Percentiles rank a stretch among this genome's conserved stretches.
phyloP scores from a whole-genome alignment of 2,888 invertebrate species.

The Cephus pygmeus region DNA sequence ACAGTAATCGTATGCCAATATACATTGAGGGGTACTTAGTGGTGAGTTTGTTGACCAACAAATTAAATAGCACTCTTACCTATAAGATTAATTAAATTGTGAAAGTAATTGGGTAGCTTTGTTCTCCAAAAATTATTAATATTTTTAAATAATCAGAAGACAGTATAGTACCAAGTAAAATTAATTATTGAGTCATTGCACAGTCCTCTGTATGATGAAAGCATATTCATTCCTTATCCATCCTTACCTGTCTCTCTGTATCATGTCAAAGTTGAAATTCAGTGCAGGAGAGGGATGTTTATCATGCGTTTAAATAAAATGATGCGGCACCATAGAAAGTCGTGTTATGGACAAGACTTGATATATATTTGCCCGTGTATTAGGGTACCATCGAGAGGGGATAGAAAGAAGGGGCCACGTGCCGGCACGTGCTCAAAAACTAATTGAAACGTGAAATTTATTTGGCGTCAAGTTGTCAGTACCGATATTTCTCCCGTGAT shows the following conservation, averaged over 20 bases:
- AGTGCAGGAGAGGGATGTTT: background rate
- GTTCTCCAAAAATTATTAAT: constrained; percentile 39
- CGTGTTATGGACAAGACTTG: constrained; percentile 43
- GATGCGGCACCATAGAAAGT: constrained; percentile 21
- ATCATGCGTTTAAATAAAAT: constrained; percentile 10
- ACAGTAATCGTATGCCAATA: constrained; percentile 45
- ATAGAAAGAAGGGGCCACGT: constrained; percentile 49
- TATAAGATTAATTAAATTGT: constrained; percentile 16
- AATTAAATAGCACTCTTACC: constrained; percentile 27
- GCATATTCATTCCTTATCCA: background rate
- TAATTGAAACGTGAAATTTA: constrained; percentile 66
- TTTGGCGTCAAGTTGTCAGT: constrained; percentile 55
- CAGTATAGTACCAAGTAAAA: background rate
- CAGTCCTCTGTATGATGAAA: background rate
- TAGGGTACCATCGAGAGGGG: constrained; percentile 25
- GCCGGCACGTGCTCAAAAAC: constrained; percentile 62
- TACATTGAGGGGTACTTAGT: constrained; percentile 5
- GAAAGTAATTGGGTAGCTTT: constrained; percentile 8
- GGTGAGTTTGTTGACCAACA: constrained; percentile 24
- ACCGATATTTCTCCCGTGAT: constrained; percentile 38
- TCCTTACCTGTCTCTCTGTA: background rate
- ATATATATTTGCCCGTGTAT: constrained; percentile 47
- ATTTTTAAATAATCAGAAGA: constrained; percentile 20
- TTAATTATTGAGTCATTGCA: background rate
- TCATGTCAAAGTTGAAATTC: background rate